phyloP scores from a whole-genome alignment of 2,113 vertebrate genomes.

The Paedocypris sp. region DNA sequence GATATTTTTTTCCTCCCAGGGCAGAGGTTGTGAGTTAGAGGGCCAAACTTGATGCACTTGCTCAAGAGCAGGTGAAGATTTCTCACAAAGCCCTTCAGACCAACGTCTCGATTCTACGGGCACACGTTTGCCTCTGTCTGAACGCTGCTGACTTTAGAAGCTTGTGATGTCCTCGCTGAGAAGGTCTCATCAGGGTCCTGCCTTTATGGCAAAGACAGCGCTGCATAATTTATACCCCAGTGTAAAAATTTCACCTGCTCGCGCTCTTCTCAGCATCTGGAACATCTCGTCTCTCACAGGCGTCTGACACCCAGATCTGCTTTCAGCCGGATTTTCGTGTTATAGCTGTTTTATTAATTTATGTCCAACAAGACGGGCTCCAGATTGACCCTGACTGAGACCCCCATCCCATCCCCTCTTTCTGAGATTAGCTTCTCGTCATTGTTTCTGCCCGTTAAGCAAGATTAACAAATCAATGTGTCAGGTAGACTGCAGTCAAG shows the following conservation, averaged over 20 bases:
- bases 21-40: constrained; percentile 34
- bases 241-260: constrained; percentile 49
- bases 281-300: constrained; percentile 22
- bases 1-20: constrained; percentile 1
- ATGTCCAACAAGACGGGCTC: constrained; percentile 29
- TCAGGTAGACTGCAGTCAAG: constrained; percentile 66
- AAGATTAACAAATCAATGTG: constrained; percentile 71
- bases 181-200: constrained; percentile 48
- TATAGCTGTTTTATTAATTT: background rate
- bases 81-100: too few relatives aligned
- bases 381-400: constrained; percentile 46
- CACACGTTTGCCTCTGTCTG: constrained; percentile 41
- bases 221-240: constrained; percentile 59
- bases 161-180: constrained; percentile 47
- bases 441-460: constrained; percentile 69
- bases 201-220: constrained; percentile 58
- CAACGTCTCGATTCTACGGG: too few relatives aligned
- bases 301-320: background rate
- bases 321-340: background rate
- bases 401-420: constrained; percentile 13
- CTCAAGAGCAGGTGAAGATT: background rate
- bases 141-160: constrained; percentile 35
- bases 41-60: constrained; percentile 52
- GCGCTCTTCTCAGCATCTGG: constrained; percentile 44
- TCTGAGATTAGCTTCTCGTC: constrained; percentile 57